Evolutionary conservation across 2,113 vertebrate species (phyloP).

Genomic region (Scolopax mira): DNA sequence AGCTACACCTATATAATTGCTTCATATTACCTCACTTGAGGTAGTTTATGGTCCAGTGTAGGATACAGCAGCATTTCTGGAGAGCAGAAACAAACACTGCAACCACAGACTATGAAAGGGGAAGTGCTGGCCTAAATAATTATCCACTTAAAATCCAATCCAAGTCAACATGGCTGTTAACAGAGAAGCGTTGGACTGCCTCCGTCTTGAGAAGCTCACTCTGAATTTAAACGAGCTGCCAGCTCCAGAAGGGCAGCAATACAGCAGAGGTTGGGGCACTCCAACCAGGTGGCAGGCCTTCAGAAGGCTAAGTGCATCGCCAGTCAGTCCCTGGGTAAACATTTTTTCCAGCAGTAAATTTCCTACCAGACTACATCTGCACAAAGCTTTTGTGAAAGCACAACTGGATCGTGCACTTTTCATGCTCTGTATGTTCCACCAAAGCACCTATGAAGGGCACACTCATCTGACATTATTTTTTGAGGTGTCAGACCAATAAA

Average conservation of each 20-base stretch:
- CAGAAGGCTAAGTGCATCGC: not conserved
- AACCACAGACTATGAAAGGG: not conserved
- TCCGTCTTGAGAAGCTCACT: not conserved
- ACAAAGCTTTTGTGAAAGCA: not conserved
- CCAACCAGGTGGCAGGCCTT: not conserved
- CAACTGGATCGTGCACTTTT: not conserved
- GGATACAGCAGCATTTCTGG: not conserved
- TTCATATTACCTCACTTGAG: not conserved
- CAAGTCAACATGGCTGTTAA: not conserved
- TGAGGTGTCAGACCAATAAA: not conserved
- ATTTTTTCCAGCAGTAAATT: not conserved
- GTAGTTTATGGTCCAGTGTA: not conserved
- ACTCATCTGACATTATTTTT: too few species aligned
- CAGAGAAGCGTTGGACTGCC: not conserved
- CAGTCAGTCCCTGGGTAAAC: not conserved
- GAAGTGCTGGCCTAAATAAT: slow-evolving; percentile 1
- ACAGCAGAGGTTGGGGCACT: not conserved
- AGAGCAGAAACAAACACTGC: not conserved
- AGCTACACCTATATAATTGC: not conserved
- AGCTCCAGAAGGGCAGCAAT: not conserved
- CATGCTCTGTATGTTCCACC: not conserved
- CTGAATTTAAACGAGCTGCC: not conserved
- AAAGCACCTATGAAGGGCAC: not conserved
- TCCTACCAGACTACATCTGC: not conserved
- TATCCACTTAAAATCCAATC: not conserved